These are phyloP conservation scores for Sterrhoptilus dennistouni DNA, from an alignment of 2,113 vertebrate genomes.

Conservation along the genomic window DNA sequence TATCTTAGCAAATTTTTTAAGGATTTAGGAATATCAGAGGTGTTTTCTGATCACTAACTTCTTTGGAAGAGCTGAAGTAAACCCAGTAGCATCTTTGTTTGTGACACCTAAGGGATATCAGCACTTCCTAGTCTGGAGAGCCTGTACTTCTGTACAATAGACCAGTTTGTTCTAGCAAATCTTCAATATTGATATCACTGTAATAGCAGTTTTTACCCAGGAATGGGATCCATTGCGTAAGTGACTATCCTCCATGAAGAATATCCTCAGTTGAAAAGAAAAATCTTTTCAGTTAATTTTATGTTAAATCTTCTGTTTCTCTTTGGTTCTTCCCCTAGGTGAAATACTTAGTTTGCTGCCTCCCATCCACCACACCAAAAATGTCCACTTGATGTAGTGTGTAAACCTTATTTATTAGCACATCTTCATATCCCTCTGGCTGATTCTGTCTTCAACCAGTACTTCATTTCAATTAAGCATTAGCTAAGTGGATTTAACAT, in stretches of 20 bases:
- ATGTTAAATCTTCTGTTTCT: background rate
- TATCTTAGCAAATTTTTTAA: background rate
- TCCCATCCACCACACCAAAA: background rate
- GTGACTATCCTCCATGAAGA: background rate
- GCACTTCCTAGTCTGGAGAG: background rate
- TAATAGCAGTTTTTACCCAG: background rate
- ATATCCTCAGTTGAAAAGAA: background rate
- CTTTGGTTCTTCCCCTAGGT: background rate
- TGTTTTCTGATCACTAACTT: background rate
- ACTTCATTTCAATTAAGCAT: slow-evolving; percentile 57
- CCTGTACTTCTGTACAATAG: background rate
- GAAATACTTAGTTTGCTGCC: background rate
- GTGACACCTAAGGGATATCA: background rate
- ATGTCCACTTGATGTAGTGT: background rate
- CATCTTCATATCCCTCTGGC: background rate
- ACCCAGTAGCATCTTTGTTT: background rate
- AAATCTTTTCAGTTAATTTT: background rate
- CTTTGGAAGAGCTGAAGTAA: background rate
- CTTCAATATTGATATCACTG: background rate
- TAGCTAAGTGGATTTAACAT: slow-evolving; percentile 53
- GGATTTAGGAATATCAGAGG: background rate
- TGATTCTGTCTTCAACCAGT: background rate
- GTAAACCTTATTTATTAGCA: background rate
- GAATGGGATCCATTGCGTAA: background rate
- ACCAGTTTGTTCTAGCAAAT: background rate